Conservation (phyloP, 1,140 invertebrate species). For the Drosophila ohnishii region DNA sequence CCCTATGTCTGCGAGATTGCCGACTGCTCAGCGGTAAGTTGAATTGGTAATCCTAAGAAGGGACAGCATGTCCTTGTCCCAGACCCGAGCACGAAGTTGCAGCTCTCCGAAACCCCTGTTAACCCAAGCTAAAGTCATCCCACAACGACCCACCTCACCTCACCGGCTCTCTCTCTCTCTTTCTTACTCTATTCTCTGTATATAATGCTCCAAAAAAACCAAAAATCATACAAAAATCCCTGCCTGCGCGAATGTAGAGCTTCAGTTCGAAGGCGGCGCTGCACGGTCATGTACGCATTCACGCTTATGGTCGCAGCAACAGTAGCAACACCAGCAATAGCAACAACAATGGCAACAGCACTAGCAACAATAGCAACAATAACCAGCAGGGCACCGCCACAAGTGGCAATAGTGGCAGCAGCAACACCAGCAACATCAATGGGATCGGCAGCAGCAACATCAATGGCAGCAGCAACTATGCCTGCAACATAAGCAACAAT, state of each 20-base stretch:
- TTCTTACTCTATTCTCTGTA: constrained; percentile 58
- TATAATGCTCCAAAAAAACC: constrained; percentile 41
- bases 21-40: constrained; percentile 88
- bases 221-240: constrained; percentile 20
- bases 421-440: constrained; percentile 11
- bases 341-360: constrained; percentile 41
- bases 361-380: constrained; percentile 44
- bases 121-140: constrained; percentile 8
- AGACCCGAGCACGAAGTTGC: constrained; percentile 13
- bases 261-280: constrained; percentile 91
- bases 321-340: constrained; percentile 56
- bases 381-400: constrained; percentile 48
- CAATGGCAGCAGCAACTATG: constrained; percentile 16
- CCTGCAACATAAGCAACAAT: constrained; percentile 11
- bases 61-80: constrained; percentile 10
- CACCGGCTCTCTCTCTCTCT: constrained; percentile 22
- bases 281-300: constrained; percentile 90
- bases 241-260: constrained; percentile 85
- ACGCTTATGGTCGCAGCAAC: constrained; percentile 83
- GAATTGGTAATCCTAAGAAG: background rate
- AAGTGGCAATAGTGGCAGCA: constrained; percentile 29
- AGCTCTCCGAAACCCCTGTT: constrained; percentile 1
- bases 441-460: constrained; percentile 25
- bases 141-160: constrained; percentile 14
- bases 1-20: constrained; percentile 87